A percentile compares a stretch with the other conserved stretches of the same genome.
Conservation (phyloP, 2,888 invertebrate genomes). For the Emmelina monodactyla region DNA sequence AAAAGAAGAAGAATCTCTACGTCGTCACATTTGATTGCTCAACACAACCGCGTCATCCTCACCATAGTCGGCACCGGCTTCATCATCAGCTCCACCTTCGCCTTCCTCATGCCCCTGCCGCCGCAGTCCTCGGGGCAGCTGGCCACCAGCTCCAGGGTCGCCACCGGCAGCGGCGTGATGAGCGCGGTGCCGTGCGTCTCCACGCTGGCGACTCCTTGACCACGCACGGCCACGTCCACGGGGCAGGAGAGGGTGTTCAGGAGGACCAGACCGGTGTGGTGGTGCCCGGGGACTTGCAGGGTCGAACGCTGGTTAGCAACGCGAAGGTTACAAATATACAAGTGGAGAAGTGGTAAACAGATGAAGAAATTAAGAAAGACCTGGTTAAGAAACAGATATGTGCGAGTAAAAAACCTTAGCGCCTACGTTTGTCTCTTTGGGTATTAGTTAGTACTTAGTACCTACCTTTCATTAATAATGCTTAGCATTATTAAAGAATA, state of each 20-base stretch:
- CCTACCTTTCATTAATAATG: no score
- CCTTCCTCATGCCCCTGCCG: constrained; percentile 36
- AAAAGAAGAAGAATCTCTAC: no score
- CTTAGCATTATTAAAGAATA: no score
- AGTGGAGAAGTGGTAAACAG: no score
- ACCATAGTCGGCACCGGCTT: neutral
- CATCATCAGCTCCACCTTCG: constrained; percentile 40
- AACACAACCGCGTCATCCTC: no score
- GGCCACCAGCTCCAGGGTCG: constrained; percentile 23
- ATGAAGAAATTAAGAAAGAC: no score
- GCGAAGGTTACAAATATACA: no score
- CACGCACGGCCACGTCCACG: constrained; percentile 38
- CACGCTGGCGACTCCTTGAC: constrained; percentile 34
- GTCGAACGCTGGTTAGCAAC: constrained; percentile 40
- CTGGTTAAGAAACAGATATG: no score
- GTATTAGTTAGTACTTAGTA: no score
- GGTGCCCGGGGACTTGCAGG: constrained; percentile 40
- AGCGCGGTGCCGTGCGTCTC: constrained; percentile 44
- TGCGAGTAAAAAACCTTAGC: no score
- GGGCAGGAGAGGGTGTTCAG: constrained; percentile 71
- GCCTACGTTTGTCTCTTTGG: no score
- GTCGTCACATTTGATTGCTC: no score
- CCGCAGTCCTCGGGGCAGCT: constrained; percentile 33
- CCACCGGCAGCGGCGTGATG: constrained; percentile 40
- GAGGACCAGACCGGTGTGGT: constrained; percentile 63